Percentiles rank a stretch among this genome's conserved stretches.
These are phyloP conservation scores for Bolborhynchus lineola DNA, from an alignment of 2,113 vertebrate genomes.

Conservation along the genomic window DNA sequence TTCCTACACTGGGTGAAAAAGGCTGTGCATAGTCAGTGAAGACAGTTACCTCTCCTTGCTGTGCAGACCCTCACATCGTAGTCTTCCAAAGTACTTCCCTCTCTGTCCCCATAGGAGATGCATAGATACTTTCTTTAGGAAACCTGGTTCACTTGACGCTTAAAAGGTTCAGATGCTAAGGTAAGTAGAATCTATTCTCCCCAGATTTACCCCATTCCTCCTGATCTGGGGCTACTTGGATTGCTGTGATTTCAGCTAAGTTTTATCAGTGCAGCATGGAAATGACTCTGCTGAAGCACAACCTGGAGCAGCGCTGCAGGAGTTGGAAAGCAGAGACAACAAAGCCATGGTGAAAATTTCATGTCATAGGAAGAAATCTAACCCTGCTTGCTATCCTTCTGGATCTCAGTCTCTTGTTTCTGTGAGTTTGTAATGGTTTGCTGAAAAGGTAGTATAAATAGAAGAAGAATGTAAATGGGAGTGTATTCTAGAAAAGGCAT, in stretches of 20 bases:
- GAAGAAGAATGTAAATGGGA: neutral
- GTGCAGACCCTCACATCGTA: rapidly evolving
- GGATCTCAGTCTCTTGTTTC: neutral
- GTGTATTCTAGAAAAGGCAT: neutral
- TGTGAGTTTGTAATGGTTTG: neutral
- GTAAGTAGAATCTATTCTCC: neutral
- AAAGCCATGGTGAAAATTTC: neutral
- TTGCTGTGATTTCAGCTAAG: neutral
- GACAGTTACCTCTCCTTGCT: neutral
- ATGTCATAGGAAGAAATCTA: neutral
- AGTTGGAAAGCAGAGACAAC: neutral
- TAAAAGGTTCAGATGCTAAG: neutral
- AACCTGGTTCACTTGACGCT: neutral
- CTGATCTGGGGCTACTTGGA: neutral
- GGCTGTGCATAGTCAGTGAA: neutral
- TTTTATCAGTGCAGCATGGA: neutral
- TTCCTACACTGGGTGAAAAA: neutral
- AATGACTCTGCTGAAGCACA: neutral
- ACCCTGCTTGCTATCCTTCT: neutral
- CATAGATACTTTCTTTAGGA: neutral
- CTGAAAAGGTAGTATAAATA: neutral
- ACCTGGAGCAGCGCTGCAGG: neutral
- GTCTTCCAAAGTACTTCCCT: neutral
- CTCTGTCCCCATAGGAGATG: neutral
- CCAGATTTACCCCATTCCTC: neutral